phyloP scores from a whole-genome alignment of 2,113 vertebrate genomes.

The Picathartes gymnocephalus region DNA sequence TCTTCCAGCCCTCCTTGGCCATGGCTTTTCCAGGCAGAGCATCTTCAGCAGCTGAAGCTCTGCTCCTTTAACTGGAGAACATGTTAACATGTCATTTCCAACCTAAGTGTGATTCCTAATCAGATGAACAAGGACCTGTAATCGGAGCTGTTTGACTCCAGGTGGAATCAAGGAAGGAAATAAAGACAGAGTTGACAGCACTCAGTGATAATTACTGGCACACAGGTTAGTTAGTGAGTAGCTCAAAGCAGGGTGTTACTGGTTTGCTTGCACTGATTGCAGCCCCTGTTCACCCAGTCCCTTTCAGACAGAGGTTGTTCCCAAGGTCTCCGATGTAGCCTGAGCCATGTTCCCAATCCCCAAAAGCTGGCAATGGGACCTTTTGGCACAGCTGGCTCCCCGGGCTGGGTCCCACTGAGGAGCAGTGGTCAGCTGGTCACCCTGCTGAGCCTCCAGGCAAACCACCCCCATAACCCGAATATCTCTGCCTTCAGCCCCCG shows the following conservation, averaged over 20 bases:
- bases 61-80: not conserved
- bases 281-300: not conserved
- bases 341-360: accelerated
- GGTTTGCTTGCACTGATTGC: not conserved
- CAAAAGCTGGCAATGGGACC: not conserved
- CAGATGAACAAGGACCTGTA: not conserved
- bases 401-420: not conserved
- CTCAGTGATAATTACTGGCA: not conserved
- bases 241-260: not conserved
- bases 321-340: not conserved
- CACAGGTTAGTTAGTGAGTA: not conserved
- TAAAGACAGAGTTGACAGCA: not conserved
- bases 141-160: not conserved
- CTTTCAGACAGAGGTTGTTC: not conserved
- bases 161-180: not conserved
- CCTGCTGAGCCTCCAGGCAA: not conserved
- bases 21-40: not conserved
- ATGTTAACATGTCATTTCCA: not conserved
- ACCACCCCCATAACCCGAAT: not conserved
- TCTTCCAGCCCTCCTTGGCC: not conserved
- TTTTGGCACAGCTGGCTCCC: not conserved
- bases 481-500: not conserved
- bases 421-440: not conserved
- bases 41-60: not conserved
- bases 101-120: not conserved